A percentile compares a stretch with the other conserved stretches of the same genome.
Evolutionary conservation across 1,140 invertebrate species (phyloP).

Genomic region (Eueides isabella): DNA sequence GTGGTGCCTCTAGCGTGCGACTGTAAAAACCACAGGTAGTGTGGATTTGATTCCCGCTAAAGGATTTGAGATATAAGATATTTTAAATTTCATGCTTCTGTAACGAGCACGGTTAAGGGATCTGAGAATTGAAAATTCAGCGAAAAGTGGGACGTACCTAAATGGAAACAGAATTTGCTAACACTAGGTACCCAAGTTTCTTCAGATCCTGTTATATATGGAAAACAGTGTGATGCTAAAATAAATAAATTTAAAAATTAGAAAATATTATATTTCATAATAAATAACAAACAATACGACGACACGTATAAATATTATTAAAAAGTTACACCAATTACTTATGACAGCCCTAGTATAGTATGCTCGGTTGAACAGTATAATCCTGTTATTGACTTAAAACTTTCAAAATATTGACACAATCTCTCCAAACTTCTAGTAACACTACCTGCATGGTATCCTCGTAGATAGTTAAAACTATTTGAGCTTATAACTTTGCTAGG

Average conservation of each 20-base stretch:
- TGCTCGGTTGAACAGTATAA: conserved; percentile 16
- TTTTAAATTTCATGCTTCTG: too few species aligned
- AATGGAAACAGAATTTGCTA: too few species aligned
- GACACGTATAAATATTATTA: neutral
- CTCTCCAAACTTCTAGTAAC: conserved; percentile 4
- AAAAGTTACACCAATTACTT: neutral
- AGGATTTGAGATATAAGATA: too few species aligned
- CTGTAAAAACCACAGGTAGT: too few species aligned
- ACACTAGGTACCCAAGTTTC: too few species aligned
- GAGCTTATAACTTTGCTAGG: conserved; percentile 1
- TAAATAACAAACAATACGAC: neutral
- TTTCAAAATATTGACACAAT: conserved; percentile 33
- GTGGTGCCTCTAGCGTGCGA: too few species aligned
- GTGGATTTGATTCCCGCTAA: too few species aligned
- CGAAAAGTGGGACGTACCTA: too few species aligned
- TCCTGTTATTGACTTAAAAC: conserved; percentile 28
- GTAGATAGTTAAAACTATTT: conserved; percentile 7
- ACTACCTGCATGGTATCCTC: neutral
- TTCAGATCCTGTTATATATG: too few species aligned
- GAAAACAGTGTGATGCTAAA: too few species aligned
- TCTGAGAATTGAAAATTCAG: too few species aligned
- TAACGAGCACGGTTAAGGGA: too few species aligned
- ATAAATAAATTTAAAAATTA: neutral
- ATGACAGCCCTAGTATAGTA: conserved; percentile 1
- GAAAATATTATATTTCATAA: neutral